Base-by-base conservation (phyloP, 30 jellyfish, hydroid and myxozoan species). In the Hydra vulgaris region DNA sequence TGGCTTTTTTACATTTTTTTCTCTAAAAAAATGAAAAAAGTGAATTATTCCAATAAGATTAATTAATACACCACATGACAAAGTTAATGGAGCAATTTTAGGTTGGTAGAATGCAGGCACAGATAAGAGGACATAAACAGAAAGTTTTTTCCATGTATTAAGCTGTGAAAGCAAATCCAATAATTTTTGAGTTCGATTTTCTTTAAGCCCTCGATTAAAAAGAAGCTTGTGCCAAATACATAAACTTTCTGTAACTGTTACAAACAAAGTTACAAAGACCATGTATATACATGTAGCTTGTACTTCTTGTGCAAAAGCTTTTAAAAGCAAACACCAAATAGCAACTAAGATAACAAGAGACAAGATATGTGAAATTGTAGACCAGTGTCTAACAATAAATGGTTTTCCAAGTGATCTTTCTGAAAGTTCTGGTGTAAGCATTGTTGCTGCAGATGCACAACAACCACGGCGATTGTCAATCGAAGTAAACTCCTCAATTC, bases 401-500 rank as follows among this genome's bases (percentile, higher is more conserved):
- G 53, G 79, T 66, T 78, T 78, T 40, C 74, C 54, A 15, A 23
- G 61, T 27, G 85, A 78, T 23, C 77, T 22, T 19, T 78, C 85
- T 4, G 85, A 24, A 0, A 78, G 76, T 27, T 78, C 85, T 0
- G 74, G 74, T 8, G 53, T 61, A 74, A 78, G 23, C 67, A 52
- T 22, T 0, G 76, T 66, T 27, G 85, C 76, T 19, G 85, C 61
- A 17, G 85, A 55, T 24, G 85, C 21, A 40, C 85, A 78, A 74
- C 85, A 78, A 19, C 85, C 85, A 54, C 74, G 76, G 18, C 85
- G 61, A 61, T 78, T 78, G 77, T 78, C 85, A 15, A n/a, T 61
- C n/a, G 85, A 78, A 52, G 85, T 78, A 53, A 78, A 78, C 3
- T 78, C 85, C 20, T 78, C 85, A 8, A 78, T 78, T 21, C 77